Evolutionary conservation across 2,888 invertebrate genomes (phyloP), one percentile per base, ranked within the genome.

Genomic region (Sinotaia quadrata): DNA sequence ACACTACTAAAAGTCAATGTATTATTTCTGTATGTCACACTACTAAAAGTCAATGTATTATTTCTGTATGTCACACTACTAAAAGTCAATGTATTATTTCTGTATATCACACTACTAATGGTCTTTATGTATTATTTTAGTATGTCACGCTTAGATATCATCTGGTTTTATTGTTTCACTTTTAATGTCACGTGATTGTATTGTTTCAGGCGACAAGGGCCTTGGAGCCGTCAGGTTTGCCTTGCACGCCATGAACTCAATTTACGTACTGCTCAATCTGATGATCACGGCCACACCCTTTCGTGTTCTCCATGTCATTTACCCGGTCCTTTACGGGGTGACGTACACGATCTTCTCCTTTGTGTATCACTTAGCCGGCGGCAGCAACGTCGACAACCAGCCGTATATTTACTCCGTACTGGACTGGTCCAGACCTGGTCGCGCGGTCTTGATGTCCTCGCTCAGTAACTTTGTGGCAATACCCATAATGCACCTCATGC

Each of bases 391-490:
- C 75, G 89, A 90, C 76, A 92, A 93, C 27, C 87, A 91, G 51
- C 88, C 88, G 54, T 92, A 91, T 83, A 93, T 95, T 49, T 95
- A 95, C 88, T 92, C 92, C 52, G 91, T 93, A 81, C 87, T 95
- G 78, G 92, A 95, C 88, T 95, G 79, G 72, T 74, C 73, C 5
- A 72, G 72, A 21, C 75, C 76, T 12, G 74, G 75, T 7, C 69
- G 69, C 8, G 75, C 81, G 0, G 51, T 75, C 10, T 29, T 68
- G 34, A 69, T 75, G 33, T 68, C 72, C 34, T 72, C 74, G 1
- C 47, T 75, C 31, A 67, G 77, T n/a, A 72, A 71, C n/a, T 75
- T 78, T 49, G 47, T 82, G n/a, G 74, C 66, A 7, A 72, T 76
- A 4, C 75, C 79, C 8, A 8, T 79, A 24, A 65, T 80, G 8